Evolutionary conservation across 2,888 invertebrate species (phyloP).

Genomic region (Orthosia gothica): DNA sequence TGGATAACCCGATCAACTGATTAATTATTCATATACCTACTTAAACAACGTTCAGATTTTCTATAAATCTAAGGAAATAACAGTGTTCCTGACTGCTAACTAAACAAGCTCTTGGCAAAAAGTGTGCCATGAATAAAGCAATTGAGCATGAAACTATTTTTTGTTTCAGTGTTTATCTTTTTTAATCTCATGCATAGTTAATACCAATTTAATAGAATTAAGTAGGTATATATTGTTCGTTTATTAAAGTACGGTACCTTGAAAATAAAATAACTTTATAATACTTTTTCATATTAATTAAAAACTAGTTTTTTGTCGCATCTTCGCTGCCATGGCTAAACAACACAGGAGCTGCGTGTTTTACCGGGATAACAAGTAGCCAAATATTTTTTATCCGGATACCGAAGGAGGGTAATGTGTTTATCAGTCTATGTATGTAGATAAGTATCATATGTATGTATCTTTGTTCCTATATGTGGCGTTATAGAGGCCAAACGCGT

Average conservation of each 20-base stretch:
- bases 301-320: neutral
- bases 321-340: too few species aligned
- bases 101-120: conserved; percentile 41
- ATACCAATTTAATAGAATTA: conserved; percentile 38
- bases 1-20: neutral
- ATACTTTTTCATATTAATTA: neutral
- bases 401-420: too few species aligned
- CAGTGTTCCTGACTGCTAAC: conserved; percentile 45
- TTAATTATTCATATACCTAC: conserved; percentile 3
- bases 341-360: too few species aligned
- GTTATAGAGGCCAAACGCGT: too few species aligned
- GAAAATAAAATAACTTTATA: neutral
- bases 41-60: conserved; percentile 12
- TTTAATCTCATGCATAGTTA: conserved; percentile 59
- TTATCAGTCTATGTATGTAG: too few species aligned
- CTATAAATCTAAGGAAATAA: conserved; percentile 45
- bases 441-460: too few species aligned
- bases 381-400: too few species aligned
- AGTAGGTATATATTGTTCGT: conserved; percentile 3
- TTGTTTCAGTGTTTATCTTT: conserved; percentile 40
- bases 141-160: conserved; percentile 57
- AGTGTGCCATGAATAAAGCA: conserved; percentile 54
- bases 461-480: too few species aligned
- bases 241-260: conserved; percentile 39
- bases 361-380: too few species aligned